These are phyloP conservation scores for Epicampocera succincta DNA, from an alignment of 2,888 invertebrate genomes.

Conservation along the genomic window DNA sequence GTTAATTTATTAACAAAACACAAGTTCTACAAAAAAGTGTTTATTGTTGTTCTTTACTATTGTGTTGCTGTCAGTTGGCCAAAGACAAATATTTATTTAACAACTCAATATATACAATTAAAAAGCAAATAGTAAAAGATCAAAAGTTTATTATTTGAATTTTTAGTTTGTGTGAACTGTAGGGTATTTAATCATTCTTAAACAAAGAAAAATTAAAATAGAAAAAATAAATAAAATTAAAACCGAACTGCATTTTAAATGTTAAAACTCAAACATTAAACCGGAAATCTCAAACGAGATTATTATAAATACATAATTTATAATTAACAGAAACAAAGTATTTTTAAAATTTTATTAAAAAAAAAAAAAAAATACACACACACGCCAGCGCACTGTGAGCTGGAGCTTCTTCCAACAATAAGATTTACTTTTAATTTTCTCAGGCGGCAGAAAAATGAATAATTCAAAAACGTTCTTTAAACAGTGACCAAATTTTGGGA, in stretches of 20 bases:
- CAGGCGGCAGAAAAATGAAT: conserved; percentile 1
- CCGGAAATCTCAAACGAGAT: conserved; percentile 43
- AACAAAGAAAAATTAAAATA: background rate
- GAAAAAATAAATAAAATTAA: background rate
- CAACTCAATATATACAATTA: too few relatives aligned
- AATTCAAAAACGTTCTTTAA: conserved; percentile 6
- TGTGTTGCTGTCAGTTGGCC: too few relatives aligned
- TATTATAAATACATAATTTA: conserved; percentile 22
- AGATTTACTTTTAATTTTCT: conserved; percentile 12
- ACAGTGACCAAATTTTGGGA: background rate
- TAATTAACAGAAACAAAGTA: background rate
- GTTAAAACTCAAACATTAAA: conserved; percentile 39
- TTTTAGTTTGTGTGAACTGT: background rate
- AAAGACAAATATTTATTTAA: too few relatives aligned
- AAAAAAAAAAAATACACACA: background rate
- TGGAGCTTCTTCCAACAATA: background rate
- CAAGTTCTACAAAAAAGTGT: too few relatives aligned
- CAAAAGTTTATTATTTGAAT: too few relatives aligned
- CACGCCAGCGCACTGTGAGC: background rate
- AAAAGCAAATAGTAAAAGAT: too few relatives aligned
- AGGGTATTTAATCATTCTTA: background rate
- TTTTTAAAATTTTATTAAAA: conserved; percentile 2
- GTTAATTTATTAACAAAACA: too few relatives aligned
- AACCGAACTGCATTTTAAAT: conserved; percentile 28
- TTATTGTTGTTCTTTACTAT: too few relatives aligned